A percentile compares a stretch with the other conserved stretches of the same genome.
phyloP scores from a whole-genome alignment of 2,888 invertebrate genomes.

The Arctia plantaginis region DNA sequence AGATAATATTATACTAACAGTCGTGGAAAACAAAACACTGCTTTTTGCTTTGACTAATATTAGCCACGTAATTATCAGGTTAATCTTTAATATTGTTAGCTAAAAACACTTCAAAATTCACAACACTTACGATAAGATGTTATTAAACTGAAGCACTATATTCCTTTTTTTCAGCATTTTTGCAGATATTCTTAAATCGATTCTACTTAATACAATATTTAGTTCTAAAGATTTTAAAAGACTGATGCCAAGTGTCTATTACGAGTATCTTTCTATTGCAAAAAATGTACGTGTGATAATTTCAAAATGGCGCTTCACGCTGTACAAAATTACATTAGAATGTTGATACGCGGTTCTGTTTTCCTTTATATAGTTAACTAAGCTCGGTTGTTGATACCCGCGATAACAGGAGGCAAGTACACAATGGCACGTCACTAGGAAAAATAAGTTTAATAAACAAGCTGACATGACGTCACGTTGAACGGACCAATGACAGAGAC shows the following conservation, averaged over 20 bases:
- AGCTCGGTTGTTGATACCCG: conserved; percentile 61
- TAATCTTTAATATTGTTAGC: background rate
- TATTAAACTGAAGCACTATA: conserved; percentile 73
- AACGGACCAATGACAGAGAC: conserved; percentile 66
- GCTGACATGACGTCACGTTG: conserved; percentile 69
- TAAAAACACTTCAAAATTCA: conserved; percentile 19
- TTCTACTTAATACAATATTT: background rate
- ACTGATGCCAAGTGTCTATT: background rate
- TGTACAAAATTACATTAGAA: conserved; percentile 45
- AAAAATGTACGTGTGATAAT: conserved; percentile 47
- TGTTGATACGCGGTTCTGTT: conserved; percentile 56
- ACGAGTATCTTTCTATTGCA: conserved; percentile 1
- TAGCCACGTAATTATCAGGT: conserved; percentile 1
- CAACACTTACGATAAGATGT: conserved; percentile 71
- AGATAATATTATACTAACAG: background rate
- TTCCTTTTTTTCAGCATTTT: conserved; percentile 77
- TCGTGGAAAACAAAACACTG: conserved; percentile 9
- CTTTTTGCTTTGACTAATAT: conserved; percentile 4
- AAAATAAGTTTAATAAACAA: conserved; percentile 67
- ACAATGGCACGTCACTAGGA: conserved; percentile 63
- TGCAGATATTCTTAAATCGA: conserved; percentile 10
- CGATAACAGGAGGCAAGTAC: conserved; percentile 57
- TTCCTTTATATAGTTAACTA: conserved; percentile 67
- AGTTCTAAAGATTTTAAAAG: conserved; percentile 1
- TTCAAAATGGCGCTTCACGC: conserved; percentile 48